Conservation (phyloP, 1,140 invertebrate genomes). For the Anastrepha ludens region DNA sequence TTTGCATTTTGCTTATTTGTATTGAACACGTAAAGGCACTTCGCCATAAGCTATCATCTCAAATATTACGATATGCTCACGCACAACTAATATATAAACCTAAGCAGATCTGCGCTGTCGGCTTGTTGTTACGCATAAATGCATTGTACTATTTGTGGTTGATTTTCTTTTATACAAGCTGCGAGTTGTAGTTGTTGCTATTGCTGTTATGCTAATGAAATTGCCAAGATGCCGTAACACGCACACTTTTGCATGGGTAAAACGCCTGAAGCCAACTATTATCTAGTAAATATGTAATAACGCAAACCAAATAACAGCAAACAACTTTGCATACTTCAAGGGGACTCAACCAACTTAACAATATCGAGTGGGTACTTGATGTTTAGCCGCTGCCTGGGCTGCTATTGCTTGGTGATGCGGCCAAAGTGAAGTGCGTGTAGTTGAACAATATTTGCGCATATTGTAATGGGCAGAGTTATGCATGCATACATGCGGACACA, state of each 20-base stretch:
- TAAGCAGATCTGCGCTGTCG: neutral
- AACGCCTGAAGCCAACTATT: constrained; percentile 3
- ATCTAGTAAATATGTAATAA: neutral
- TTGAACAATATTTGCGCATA: constrained; percentile 37
- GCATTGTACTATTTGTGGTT: neutral
- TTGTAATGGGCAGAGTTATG: neutral
- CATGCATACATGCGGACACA: neutral
- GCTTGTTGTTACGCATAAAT: neutral
- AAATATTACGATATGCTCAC: neutral
- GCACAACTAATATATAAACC: constrained; percentile 45
- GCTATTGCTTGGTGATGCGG: neutral
- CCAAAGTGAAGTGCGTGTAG: constrained; percentile 14
- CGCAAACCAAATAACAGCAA: constrained; percentile 36
- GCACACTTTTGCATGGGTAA: neutral
- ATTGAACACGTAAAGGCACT: constrained; percentile 46
- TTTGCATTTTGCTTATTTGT: too few relatives aligned
- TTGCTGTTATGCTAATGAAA: constrained; percentile 52
- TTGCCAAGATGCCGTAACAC: constrained; percentile 44
- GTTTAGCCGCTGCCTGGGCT: neutral
- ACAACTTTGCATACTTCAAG: constrained; percentile 50
- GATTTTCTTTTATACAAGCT: neutral
- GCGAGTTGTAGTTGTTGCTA: neutral
- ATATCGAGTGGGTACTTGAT: constrained; percentile 22
- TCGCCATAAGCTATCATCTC: constrained; percentile 26
- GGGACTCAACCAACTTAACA: neutral